Evolutionary conservation across 2,888 invertebrate genomes (phyloP), one percentile per base, ranked within the genome.

Genomic region (Andricus quercusramuli): DNA sequence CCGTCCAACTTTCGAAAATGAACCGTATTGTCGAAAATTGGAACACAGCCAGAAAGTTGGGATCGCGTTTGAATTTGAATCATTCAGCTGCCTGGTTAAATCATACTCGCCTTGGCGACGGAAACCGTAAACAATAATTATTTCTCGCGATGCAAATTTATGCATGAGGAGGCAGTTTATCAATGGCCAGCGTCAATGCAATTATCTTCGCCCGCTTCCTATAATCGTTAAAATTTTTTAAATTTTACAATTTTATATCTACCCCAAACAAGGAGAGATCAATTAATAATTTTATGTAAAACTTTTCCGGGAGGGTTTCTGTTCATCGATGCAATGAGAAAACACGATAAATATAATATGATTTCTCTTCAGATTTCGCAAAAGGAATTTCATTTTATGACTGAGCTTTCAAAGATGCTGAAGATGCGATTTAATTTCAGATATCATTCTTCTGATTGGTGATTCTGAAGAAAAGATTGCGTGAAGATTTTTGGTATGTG

Each of bases 91-190:
- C 47, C 68, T 47, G 1, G 17, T 44, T 70, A 70, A 70, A 70
- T 70, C 68, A 70, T 56, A 56, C 25, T 70, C 68, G 47, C 17
- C 25, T 47, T 70, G 25, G n/a, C 74, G 51, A 74, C 74, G 32
- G 32, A 74, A 74, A 56, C 51, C 13, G 32, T 56, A 74, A 74
- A 74, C 74, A 74, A 56, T 74, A 29, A 74, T 74, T 74, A 74
- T 74, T 56, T 51, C 56, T 74, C 32, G 29, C 15, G 56, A 37
- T 56, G 74, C 56, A 74, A 56, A 74, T 74, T 74, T 74, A 74
- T 74, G 74, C 74, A 74, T 56, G 20, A 74, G 29, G 13, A 51
- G 20, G 4, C 20, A 51, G 11, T 51, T 56, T 56, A 74, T 56
- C 74, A 74, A 56, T 32, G 11, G 17, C n/a, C 44, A 37, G n/a